These are phyloP conservation scores for Ciconia nigra DNA, from an alignment of 2,797 vertebrate species.

Conservation along the genomic window DNA sequence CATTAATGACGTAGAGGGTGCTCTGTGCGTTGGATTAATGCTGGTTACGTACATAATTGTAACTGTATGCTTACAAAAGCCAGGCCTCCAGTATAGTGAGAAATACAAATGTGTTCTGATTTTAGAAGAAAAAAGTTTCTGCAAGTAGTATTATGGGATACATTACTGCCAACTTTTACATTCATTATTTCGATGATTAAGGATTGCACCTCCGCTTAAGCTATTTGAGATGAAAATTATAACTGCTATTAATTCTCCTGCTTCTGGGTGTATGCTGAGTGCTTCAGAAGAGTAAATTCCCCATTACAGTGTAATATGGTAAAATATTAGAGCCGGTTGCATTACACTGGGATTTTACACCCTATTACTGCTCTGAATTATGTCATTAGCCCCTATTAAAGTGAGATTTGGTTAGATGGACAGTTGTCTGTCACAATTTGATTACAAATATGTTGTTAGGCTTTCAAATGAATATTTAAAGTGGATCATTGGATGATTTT, in stretches of 20 bases:
- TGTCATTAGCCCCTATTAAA: background rate
- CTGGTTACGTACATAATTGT: background rate
- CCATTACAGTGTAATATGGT: background rate
- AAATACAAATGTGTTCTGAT: background rate
- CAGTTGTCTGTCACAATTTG: background rate
- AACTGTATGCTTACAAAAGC: background rate
- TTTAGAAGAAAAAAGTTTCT: background rate
- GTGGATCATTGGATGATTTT: background rate
- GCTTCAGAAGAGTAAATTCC: background rate
- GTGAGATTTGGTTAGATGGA: background rate
- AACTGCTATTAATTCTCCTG: background rate
- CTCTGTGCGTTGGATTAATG: background rate
- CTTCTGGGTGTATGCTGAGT: background rate
- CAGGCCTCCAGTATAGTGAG: background rate
- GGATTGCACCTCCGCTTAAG: background rate
- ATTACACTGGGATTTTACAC: background rate
- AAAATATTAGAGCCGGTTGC: background rate
- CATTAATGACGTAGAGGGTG: background rate
- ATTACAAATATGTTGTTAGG: background rate
- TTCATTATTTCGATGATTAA: rapidly evolving
- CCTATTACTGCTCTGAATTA: constrained; percentile 9
- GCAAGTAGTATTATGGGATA: background rate
- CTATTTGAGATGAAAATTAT: background rate
- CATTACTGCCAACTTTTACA: background rate
- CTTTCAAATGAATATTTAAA: background rate